phyloP scores from a whole-genome alignment of 2,113 vertebrate genomes.

The Galbula dea region DNA sequence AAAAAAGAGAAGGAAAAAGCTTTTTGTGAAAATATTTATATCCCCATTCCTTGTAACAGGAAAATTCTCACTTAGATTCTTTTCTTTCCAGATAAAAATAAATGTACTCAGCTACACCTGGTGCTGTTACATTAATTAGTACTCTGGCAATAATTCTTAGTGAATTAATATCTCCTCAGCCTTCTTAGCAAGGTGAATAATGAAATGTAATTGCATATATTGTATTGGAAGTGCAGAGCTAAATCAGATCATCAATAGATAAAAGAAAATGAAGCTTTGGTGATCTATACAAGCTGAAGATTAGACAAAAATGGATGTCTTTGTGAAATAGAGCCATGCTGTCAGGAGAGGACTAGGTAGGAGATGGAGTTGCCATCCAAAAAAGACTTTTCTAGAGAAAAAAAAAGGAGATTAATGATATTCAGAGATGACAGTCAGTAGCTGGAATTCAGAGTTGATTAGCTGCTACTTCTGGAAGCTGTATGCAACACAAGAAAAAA shows the following conservation, averaged over 20 bases:
- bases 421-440: background rate
- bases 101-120: background rate
- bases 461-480: background rate
- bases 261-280: background rate
- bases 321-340: background rate
- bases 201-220: background rate
- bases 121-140: background rate
- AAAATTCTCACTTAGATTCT: background rate
- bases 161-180: background rate
- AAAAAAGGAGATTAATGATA: rapidly evolving
- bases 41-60: rapidly evolving
- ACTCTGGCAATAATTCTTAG: background rate
- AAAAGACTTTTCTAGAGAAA: background rate
- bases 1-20: background rate
- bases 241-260: background rate
- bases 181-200: background rate
- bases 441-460: background rate
- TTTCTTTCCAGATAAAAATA: background rate
- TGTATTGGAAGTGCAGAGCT: background rate
- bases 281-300: background rate
- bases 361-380: background rate
- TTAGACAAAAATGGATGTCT: background rate
- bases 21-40: background rate
- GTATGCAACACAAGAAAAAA: no score
- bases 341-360: background rate